A percentile compares a stretch with the other conserved stretches of the same genome.
phyloP scores from a whole-genome alignment of 2,113 vertebrate genomes.

The Pycnonotus jocosus region DNA sequence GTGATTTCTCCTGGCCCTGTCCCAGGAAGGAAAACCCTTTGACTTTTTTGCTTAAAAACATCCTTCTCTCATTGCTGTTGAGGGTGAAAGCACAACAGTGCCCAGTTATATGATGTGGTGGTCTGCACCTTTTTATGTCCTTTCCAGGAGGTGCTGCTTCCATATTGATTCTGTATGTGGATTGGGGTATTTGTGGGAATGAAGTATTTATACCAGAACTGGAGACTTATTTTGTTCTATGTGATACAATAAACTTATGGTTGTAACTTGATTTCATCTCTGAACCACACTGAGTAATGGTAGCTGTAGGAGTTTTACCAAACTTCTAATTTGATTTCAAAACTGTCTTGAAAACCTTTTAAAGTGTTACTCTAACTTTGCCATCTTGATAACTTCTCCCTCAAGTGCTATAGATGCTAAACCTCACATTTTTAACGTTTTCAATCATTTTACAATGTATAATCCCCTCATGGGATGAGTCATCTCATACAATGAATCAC shows the following conservation, averaged over 20 bases:
- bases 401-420: neutral
- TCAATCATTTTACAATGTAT: neutral
- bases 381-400: neutral
- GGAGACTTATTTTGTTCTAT: neutral
- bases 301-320: neutral
- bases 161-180: neutral
- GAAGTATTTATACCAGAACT: neutral
- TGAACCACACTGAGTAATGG: neutral
- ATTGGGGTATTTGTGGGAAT: neutral
- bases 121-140: neutral
- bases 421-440: neutral
- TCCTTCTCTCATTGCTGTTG: neutral
- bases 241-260: constrained; percentile 4
- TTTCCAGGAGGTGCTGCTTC: neutral
- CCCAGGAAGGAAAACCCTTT: neutral
- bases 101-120: neutral
- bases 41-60: neutral
- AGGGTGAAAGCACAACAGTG: neutral
- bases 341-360: neutral
- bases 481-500: neutral
- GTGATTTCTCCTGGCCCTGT: neutral
- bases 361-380: neutral
- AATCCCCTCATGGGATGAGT: neutral
- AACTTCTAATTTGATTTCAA: neutral
- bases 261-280: neutral